Base-by-base conservation (phyloP, 2,797 vertebrate species). In the Sphenopsis melanotis region DNA sequence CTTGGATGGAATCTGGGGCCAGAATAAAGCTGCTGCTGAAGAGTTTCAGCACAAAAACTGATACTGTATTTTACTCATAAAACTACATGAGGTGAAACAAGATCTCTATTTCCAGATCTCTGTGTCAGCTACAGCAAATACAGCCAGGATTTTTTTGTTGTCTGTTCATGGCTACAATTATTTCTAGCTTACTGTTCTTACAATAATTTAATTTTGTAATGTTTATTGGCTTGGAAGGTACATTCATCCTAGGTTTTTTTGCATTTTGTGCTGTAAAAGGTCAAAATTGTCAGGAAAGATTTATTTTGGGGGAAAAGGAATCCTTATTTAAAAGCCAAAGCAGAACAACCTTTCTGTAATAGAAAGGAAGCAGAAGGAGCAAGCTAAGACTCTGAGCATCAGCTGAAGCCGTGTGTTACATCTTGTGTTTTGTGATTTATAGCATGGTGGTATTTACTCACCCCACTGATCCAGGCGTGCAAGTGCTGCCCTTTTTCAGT, bases 271-370 rank as follows among this genome's bases (percentile, higher is more conserved):
- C 83, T 89, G 68, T 44, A 92, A 94, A 96, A 96, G 94, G 94
- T 97, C 96, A 96, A 60, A 82, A 88, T 84, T 95, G 95, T 93
- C 94, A 95, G 65, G 55, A 61, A 93, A 94, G 93, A 95, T 96
- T 94, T 93, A 92, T 94, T 91, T 64, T 52, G 0, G 11, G 50
- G 47, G 29, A 13, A 79, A 64, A 78, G 24, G 29, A 78, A 36
- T 12, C 39, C 49, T 75, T 83, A n/a, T 74, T 81, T 92, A 89
- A 69, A 86, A 91, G 41, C 52, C 23, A 14, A 76, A 88, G 49
- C 57, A 26, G 57, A 82, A 68, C 12, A 79, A 64, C 66, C 72
- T 83, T 83, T 79, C 89, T 78, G 42, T 77, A 94, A 85, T 7
- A 49, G 69, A 52, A 75, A 68, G 72, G 59, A 71, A 64, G 55